Base-by-base conservation (phyloP, 2,797 vertebrate species). In the Erithacus rubecula region DNA sequence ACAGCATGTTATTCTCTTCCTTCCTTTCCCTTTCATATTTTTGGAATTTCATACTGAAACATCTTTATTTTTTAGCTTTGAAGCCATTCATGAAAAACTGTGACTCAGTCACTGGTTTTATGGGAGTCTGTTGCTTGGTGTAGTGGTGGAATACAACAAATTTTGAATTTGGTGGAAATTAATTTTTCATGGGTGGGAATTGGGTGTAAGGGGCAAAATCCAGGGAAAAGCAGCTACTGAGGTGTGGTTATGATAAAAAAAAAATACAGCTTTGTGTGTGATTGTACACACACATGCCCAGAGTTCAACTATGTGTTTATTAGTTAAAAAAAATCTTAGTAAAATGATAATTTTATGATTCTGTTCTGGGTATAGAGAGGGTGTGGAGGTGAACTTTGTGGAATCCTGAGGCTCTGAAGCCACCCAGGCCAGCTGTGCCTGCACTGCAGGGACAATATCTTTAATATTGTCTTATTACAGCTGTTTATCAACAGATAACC, bases 201-300 rank as follows among this genome's bases (percentile, higher is more conserved):
- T 59, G 5, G 1, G 16, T 37, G 37, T 53, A 15, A 30, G 27
- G 13, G 11, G 15, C 26, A 26, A 63, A 76, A 67, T 43, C 29
- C 11, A 30, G 14, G 55, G n/a, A 6, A 55, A 84, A 89, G 11
- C 53, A 79, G 39, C 51, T 34, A 0, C 29, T 59, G 80, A 49
- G 20, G 41, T 75, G 22, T 55, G 49, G 70, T 37, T 15, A 1
- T 37, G n/a, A 15, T 8, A 18, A 14, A 3, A 13, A 24, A 13
- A n/a, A 36, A 44, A 30, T 11, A 5, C 12, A 29, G 4, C n/a
- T 75, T 59, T 70, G 12, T 71, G 23, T 43, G 29, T 46, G 7
- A 1, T 9, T 59, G 21, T 7, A 5, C 13, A 20, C 4, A 4
- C 8, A 21, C 34, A 2, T 0, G 6, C 4, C 14, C 47, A 5